Evolutionary conservation across 23 tunicate genomes (phyloP), one percentile per base, ranked within the genome.

Genomic region (Corella eumyota): DNA sequence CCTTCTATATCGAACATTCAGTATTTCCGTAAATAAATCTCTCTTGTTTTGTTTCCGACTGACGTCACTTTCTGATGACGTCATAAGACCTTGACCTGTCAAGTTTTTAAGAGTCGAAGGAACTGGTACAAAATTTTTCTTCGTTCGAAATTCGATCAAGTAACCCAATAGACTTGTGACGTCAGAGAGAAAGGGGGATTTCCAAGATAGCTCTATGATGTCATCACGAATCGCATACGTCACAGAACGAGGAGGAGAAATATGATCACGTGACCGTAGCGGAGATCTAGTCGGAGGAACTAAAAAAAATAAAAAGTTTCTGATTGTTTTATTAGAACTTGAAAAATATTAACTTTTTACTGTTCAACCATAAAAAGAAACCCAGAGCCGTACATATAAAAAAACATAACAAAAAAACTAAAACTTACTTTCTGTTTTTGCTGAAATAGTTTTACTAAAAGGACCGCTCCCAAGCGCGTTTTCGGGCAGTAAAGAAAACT

Each of bases 381-480:
- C n/a, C n/a, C n/a, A n/a, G n/a, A n/a, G n/a, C n/a, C n/a, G n/a
- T n/a, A 3, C 2, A 28, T 29, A 56, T 17, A 52, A 19, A 56
- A 56, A 29, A 11, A 56, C 32, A 56, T 29, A 25, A 20, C 23
- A 13, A 21, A 11, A 56, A 56, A 60, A 30, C 33, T n/a, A 60
- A 60, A n/a, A 66, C 31, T 21, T 35, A 86, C 95, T 66, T 86
- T 77, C 60, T 17, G 95, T 86, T 60, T 53, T 77, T 9, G 54
- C 61, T 4, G 79, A 71, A 38, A 78, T 72, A 28, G 75, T 68
- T 66, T 62, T 72, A 30, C 77, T 72, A 56, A 88, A 88, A 0
- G 64, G 64, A 1, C 96, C 96, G 48, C 83, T 73, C 34, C 96
- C 96, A 2, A 78, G 60, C 3, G 58, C 77, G 50, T 88, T 88